Percentiles rank a stretch among this genome's conserved stretches.
These are phyloP conservation scores for Leptinotarsa haldemani DNA, from an alignment of 2,888 invertebrate species.

Conservation along the genomic window DNA sequence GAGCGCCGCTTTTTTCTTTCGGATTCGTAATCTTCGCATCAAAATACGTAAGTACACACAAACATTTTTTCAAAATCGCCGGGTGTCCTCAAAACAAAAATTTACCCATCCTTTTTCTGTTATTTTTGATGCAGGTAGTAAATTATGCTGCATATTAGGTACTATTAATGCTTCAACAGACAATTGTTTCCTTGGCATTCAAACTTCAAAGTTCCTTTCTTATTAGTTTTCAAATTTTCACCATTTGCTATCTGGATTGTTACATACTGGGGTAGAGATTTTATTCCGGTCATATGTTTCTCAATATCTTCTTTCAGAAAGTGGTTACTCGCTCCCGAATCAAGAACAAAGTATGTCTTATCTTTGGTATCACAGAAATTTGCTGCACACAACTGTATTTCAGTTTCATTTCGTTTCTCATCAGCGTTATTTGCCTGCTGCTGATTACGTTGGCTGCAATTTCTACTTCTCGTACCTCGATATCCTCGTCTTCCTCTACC, in stretches of 20 bases:
- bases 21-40: too few relatives aligned
- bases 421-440: constrained; percentile 24
- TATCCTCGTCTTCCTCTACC: constrained; percentile 26
- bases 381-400: constrained; percentile 7
- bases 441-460: not conserved
- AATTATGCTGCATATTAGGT: not conserved
- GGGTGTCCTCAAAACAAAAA: too few relatives aligned
- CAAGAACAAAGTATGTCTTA: not conserved
- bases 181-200: not conserved
- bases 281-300: too few relatives aligned
- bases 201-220: not conserved
- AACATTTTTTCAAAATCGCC: too few relatives aligned
- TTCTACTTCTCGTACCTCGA: not conserved
- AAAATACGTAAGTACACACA: too few relatives aligned
- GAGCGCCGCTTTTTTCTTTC: too few relatives aligned
- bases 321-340: not conserved
- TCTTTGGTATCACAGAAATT: too few relatives aligned
- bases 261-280: too few relatives aligned
- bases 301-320: too few relatives aligned
- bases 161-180: not conserved
- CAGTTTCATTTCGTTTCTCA: constrained; percentile 21
- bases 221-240: constrained; percentile 24
- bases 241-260: constrained; percentile 15
- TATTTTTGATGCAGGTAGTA: too few relatives aligned
- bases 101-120: too few relatives aligned